Conservation (phyloP, 2,888 invertebrate species). For the Pedicia rivosa region DNA sequence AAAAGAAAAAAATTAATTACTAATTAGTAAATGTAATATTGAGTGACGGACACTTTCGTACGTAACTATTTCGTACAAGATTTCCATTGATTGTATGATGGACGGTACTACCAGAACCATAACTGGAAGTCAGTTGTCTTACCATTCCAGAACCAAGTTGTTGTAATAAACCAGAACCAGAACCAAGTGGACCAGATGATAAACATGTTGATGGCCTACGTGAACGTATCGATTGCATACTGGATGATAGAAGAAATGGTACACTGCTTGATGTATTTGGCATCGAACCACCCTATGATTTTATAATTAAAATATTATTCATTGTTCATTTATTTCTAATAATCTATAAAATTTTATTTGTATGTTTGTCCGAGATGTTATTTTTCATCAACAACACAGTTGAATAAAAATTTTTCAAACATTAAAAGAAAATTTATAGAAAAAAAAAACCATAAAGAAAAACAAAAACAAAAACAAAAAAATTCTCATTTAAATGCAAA, state of each 20-base stretch:
- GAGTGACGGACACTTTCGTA: constrained; percentile 62
- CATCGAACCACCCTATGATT: constrained; percentile 82
- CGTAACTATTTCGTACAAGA: constrained; percentile 35
- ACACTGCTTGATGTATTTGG: constrained; percentile 81
- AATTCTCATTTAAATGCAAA: no score
- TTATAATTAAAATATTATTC: no score
- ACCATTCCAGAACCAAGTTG: constrained; percentile 89
- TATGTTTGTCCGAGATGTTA: no score
- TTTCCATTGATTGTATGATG: constrained; percentile 37
- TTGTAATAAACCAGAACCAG: constrained; percentile 64
- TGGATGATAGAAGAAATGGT: constrained; percentile 66
- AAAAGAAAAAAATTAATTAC: no score
- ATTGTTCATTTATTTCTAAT: no score
- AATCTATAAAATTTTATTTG: no score
- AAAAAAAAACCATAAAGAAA: no score
- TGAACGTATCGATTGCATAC: constrained; percentile 59
- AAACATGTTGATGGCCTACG: constrained; percentile 58
- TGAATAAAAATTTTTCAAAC: no score
- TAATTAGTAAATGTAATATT: constrained; percentile 53
- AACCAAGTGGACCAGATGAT: constrained; percentile 41
- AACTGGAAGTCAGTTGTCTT: constrained; percentile 50
- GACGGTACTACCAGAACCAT: constrained; percentile 42
- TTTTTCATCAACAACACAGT: no score
- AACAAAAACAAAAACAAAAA: no score
- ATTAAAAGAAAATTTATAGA: no score